These are phyloP conservation scores for Molossus molossus DNA, from an alignment of 2,797 vertebrate genomes.

Conservation along the genomic window DNA sequence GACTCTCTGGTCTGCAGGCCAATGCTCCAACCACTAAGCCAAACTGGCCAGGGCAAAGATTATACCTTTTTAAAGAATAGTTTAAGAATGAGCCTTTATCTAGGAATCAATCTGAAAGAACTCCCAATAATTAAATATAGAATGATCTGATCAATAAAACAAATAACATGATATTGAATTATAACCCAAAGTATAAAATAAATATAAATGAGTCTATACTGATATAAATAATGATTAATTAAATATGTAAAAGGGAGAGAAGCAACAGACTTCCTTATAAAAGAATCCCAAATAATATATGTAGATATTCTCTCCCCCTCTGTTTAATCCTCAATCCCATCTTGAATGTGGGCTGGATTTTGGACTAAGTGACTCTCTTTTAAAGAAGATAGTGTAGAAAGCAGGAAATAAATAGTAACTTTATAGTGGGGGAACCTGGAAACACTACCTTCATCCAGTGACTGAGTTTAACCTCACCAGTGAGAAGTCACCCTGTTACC, in stretches of 20 bases:
- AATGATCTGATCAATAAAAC: conserved; percentile 47
- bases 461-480: not conserved
- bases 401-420: not conserved
- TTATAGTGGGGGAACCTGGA: not conserved
- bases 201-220: not conserved
- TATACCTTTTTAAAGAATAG: not conserved
- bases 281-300: conserved; percentile 8
- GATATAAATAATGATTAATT: not conserved
- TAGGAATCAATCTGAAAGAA: not conserved
- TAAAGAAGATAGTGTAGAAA: not conserved
- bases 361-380: not conserved
- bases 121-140: conserved; percentile 11
- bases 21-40: too few species aligned
- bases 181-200: conserved; percentile 35
- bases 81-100: conserved; percentile 54
- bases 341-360: not conserved
- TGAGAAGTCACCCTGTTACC: not conserved
- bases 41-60: not conserved
- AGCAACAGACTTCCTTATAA: not conserved
- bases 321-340: not conserved
- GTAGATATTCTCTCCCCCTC: not conserved
- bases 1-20: too few species aligned
- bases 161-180: not conserved
- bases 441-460: not conserved
- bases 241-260: conserved; percentile 42